Evolutionary conservation across 2,113 vertebrate species (phyloP), one percentile per base, ranked within the genome.

Genomic region (Phoxinus phoxinus): DNA sequence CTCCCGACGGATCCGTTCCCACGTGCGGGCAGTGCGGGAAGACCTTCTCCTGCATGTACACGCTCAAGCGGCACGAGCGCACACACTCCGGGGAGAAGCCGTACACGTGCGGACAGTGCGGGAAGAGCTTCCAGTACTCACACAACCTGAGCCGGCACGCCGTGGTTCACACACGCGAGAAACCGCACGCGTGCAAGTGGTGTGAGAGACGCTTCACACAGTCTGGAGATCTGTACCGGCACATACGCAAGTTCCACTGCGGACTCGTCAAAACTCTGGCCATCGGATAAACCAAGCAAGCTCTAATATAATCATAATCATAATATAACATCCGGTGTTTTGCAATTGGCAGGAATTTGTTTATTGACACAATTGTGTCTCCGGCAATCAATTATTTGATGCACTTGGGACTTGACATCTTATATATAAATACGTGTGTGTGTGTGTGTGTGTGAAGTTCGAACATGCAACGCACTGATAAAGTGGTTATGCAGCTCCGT

Each of bases 21-120:
- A 99, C 97, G 11, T 99, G 98, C 89, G 95, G 96, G n/a, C 96
- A 97, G 86, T 99, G 98, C 85, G 96, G 97, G 82, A 99, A 99
- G 94, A 98, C 97, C 90, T 99, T 99, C 89, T 99, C 98, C 2
- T 99, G 98, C 94, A 96, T 97, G 89, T 99, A 99, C 91, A 99
- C 98, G 0, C 94, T 99, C 6, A 97, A 97, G 93, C 95, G 98
- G 85, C 98, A 99, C 0, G 98, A 99, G 93, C 96, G 98, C 92
- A 99, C 98, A 5, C 98, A 99, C 94, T 99, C 98, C 0, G 98
- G 98, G 13, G 98, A 99, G 95, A 99, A 99, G 94, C 98, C 98
- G 35, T 99, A 97, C 92, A 97, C 97, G 71, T 99, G 98, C 8
- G 96, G 91, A 90, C 97, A 97, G 94, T 99, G 98, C 0, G 98